Evolutionary conservation across 1,140 invertebrate genomes (phyloP), one percentile per base, ranked within the genome.

Genomic region (Trypoxylus dichotomus): DNA sequence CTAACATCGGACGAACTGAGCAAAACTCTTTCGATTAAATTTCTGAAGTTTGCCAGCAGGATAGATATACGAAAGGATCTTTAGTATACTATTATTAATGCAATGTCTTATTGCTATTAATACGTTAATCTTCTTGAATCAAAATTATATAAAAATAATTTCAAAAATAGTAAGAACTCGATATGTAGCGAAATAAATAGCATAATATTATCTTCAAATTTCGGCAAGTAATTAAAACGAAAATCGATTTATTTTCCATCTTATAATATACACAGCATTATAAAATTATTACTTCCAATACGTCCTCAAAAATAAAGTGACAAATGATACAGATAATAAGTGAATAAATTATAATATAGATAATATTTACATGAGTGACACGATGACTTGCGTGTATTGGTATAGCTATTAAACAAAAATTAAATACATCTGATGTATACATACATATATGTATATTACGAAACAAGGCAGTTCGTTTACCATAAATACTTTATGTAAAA

Each of bases 401-500:
- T 19, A 7, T 43, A 54, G 15, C 6, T 54, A 54, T 54, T 54
- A 54, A 54, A 54, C n/a, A 54, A 54, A 54, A 6, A 54, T n/a
- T 54, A 54, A 54, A 54, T 54, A 54, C 47, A 54, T 19, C 13
- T 11, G n/a, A 54, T n/a, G 29, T 32, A 32, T 37, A 8, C 10
- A 37, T 37, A 8, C 32, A 37, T 37, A 37, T 37, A 37, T 37
- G 32, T 37, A 37, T 37, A 8, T 6, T 54, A 19, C 19, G 19
- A 54, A 54, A 19, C 15, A 6, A n/a, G 47, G 47, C 15, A 54
- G 21, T 68, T 68, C 24, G 21, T 24, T 11, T 68, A 68, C 21
- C 27, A 68, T 24, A 68, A 29, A 24, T 68, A 68, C 60, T 54
- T 54, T 19, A n/a, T 54, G 47, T 68, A 27, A 68, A 68, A 68